Evolutionary conservation across 1,140 invertebrate genomes (phyloP).

Genomic region (Anthonomus grandis): DNA sequence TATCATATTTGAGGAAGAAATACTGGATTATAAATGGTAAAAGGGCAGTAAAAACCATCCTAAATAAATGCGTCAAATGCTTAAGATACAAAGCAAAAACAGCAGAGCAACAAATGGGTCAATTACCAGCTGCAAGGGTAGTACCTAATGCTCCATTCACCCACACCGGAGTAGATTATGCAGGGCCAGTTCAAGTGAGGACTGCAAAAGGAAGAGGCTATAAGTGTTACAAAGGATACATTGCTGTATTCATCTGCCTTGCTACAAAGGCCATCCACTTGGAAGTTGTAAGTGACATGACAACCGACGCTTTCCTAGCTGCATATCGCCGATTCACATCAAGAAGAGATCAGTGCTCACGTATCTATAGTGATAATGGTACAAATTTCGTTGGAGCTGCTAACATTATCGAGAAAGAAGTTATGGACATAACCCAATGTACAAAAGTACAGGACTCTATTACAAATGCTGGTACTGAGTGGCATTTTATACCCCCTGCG

Average conservation of each 20-base stretch:
- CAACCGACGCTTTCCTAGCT: not conserved
- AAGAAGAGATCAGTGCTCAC: not conserved
- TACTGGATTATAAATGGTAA: no score
- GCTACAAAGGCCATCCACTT: slow-evolving; percentile 6
- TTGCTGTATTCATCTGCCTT: slow-evolving; percentile 11
- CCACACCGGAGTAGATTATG: not conserved
- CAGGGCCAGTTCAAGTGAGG: not conserved
- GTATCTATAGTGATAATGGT: slow-evolving; percentile 24
- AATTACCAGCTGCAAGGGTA: not conserved
- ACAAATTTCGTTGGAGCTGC: slow-evolving; percentile 20
- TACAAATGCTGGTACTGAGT: slow-evolving; percentile 13
- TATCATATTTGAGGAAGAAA: no score
- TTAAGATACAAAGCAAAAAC: no score
- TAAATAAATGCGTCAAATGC: no score
- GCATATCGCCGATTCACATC: slow-evolving; percentile 6
- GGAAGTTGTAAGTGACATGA: not conserved
- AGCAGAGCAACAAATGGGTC: no score
- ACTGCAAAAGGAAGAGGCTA: not conserved
- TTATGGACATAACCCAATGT: not conserved
- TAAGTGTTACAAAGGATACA: slow-evolving; percentile 4
- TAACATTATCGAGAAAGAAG: slow-evolving; percentile 1
- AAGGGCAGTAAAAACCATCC: no score
- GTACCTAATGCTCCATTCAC: not conserved
- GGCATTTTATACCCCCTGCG: slow-evolving; percentile 33
- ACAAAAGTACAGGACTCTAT: not conserved